Evolutionary conservation across 2,113 vertebrate species (phyloP).

Genomic region (Melierax canorus): DNA sequence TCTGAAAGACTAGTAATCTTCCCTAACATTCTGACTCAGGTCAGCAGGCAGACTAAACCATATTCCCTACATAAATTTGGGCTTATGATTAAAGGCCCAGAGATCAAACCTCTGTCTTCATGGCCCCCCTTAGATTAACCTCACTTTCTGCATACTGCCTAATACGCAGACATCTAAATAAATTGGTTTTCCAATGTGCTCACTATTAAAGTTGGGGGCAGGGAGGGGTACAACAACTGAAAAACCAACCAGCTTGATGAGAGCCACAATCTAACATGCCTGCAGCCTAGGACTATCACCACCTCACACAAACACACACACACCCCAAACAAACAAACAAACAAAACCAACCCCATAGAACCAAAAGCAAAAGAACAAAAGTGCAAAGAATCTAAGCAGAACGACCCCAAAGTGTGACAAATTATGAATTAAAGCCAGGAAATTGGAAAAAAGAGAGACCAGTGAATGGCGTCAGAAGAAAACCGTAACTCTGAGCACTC

Average conservation of each 20-base stretch:
- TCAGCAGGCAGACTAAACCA: not conserved
- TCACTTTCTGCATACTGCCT: not conserved
- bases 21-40: not conserved
- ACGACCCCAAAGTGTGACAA: not conserved
- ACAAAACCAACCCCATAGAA: not conserved
- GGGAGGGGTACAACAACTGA: too few relatives aligned
- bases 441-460: not conserved
- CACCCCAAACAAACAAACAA: not conserved
- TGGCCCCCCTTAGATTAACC: not conserved
- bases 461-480: not conserved
- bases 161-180: not conserved
- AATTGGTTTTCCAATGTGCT: not conserved
- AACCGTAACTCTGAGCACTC: not conserved
- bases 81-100: not conserved
- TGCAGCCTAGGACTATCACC: not conserved
- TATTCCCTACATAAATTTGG: not conserved
- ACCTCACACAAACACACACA: not conserved
- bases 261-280: not conserved
- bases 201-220: not conserved
- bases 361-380: not conserved
- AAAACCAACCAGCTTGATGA: not conserved
- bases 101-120: not conserved
- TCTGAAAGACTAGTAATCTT: not conserved
- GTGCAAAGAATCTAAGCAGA: not conserved
- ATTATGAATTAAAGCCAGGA: not conserved